Conservation (phyloP, 2,888 invertebrate species). For the Chaetogeoica ovagalla region DNA sequence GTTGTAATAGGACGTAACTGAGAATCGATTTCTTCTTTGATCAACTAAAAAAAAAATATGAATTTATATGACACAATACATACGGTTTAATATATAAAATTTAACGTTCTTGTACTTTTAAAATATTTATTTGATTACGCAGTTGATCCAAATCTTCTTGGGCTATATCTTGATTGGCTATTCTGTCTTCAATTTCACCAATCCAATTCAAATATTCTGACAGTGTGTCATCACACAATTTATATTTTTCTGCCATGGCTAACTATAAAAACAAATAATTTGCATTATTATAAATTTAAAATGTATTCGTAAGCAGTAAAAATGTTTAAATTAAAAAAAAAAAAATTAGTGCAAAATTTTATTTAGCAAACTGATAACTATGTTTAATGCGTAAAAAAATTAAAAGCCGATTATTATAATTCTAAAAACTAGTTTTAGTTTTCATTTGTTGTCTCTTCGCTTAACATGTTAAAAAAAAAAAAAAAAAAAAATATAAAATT, state of each 20-base stretch:
- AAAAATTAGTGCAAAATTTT: constrained; percentile 58
- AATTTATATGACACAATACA: constrained; percentile 27
- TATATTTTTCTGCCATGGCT: constrained; percentile 93
- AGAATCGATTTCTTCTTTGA: constrained; percentile 86
- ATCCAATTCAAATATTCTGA: constrained; percentile 86
- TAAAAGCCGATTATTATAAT: constrained; percentile 17
- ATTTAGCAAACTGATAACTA: constrained; percentile 61
- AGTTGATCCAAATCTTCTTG: constrained; percentile 85
- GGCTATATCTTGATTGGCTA: constrained; percentile 83
- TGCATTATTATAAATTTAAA: constrained; percentile 24
- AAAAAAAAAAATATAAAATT: constrained; percentile 14
- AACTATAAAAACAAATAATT: constrained; percentile 69
- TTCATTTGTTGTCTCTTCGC: constrained; percentile 7
- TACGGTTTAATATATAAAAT: constrained; percentile 6
- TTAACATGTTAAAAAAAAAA: constrained; percentile 20
- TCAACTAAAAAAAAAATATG: constrained; percentile 65
- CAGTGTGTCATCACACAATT: constrained; percentile 83
- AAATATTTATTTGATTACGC: constrained; percentile 82
- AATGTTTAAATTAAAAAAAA: background rate
- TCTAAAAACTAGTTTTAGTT: constrained; percentile 31
- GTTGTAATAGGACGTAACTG: constrained; percentile 82
- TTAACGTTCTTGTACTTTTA: constrained; percentile 68
- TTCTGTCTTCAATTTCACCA: constrained; percentile 77
- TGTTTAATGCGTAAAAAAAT: constrained; percentile 35
- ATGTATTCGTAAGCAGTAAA: background rate